These are phyloP conservation scores for Quiscalus mexicanus DNA, from an alignment of 2,113 vertebrate genomes.

Conservation along the genomic window DNA sequence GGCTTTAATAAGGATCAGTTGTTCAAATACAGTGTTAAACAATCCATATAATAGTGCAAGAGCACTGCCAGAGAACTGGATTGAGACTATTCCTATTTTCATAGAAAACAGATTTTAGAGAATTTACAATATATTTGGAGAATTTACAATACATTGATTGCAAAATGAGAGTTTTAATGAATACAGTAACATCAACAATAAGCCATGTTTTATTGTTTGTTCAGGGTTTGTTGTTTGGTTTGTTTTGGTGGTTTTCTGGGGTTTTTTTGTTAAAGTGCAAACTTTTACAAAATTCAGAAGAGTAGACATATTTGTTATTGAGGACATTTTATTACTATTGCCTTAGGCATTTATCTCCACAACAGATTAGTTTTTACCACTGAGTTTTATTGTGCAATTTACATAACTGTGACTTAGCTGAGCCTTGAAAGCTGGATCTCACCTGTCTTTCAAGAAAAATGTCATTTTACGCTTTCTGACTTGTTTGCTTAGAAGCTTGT, in stretches of 20 bases:
- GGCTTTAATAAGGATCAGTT: background rate
- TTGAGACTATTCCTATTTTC: background rate
- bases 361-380: background rate
- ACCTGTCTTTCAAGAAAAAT: constrained; percentile 10
- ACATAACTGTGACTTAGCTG: background rate
- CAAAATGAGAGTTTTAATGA: background rate
- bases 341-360: background rate
- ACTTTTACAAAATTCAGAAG: background rate
- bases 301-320: background rate
- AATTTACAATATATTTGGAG: background rate
- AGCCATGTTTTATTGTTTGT: background rate
- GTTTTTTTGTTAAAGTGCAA: background rate
- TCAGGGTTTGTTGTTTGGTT: background rate
- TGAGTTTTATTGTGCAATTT: background rate
- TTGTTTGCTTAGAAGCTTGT: background rate
- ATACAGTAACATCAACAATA: background rate
- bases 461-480: background rate
- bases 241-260: background rate
- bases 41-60: background rate
- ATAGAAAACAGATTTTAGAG: background rate
- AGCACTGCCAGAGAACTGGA: background rate
- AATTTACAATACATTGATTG: background rate
- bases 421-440: background rate
- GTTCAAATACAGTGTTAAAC: background rate
- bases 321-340: background rate